Conservation (phyloP, 2,888 invertebrate species). For the Agelastica alni region DNA sequence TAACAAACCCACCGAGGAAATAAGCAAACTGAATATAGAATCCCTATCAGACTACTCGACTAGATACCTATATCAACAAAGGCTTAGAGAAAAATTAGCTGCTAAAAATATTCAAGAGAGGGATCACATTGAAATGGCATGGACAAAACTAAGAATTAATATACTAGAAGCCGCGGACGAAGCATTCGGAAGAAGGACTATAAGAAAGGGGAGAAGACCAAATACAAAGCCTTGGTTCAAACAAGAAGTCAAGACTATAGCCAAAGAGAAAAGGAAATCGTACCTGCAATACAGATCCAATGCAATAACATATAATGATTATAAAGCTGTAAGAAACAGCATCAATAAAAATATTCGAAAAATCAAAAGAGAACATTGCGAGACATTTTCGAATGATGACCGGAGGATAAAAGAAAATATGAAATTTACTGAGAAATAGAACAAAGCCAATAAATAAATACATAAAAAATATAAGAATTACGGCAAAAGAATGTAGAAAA, state of each 20-base stretch:
- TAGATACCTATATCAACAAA: too few relatives aligned
- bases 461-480: too few relatives aligned
- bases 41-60: constrained; percentile 17
- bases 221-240: not conserved
- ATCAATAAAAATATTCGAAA: too few relatives aligned
- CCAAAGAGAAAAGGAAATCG: not conserved
- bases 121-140: constrained; percentile 6
- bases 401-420: not conserved
- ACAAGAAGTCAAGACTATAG: not conserved
- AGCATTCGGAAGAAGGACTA: constrained; percentile 9
- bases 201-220: not conserved
- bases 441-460: not conserved
- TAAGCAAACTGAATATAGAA: constrained; percentile 20
- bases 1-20: not conserved
- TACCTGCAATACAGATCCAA: too few relatives aligned
- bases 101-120: not conserved
- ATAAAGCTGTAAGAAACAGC: too few relatives aligned
- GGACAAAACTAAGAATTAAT: constrained; percentile 14
- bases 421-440: not conserved
- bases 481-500: too few relatives aligned
- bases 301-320: too few relatives aligned
- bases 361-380: too few relatives aligned
- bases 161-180: constrained; percentile 7
- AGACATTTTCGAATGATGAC: too few relatives aligned
- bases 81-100: constrained; percentile 16